Evolutionary conservation across 2,888 invertebrate genomes (phyloP), one percentile per base, ranked within the genome.

Genomic region (Catocala nupta): DNA sequence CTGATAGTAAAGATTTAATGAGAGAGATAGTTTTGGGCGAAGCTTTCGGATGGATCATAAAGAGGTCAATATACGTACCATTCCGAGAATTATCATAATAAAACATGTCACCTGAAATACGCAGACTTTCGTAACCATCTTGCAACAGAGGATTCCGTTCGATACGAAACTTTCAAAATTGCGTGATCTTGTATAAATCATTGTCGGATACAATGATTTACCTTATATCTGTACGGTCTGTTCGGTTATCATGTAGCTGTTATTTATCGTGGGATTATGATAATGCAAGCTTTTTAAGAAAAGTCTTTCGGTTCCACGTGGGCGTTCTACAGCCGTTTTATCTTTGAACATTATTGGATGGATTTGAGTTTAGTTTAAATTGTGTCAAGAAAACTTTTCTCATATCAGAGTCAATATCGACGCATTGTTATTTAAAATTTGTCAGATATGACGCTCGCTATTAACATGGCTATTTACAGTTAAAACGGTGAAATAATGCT

Each of bases 181-280:
- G 39, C 47, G 36, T 63, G 60, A 64, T 45, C 25, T 47, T n/a
- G 8, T 50, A 34, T 52, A 49, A 47, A 59, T 59, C 34, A 53
- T 71, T 68, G 62, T 68, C 63, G 54, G 34, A 47, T 65, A 66
- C 68, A 74, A 71, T 77, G 71, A 78, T 81, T 77, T 78, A 79
- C 70, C 63, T 68, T 63, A 65, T 65, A 71, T 70, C 69, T 71
- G 68, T 74, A 61, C 49, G 64, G 55, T 68, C 63, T 73, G 53
- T 77, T 78, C 61, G 72, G 79, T 78, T 83, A 78, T 83, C 80
- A 75, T 76, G 80, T 77, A 75, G 71, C 76, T 59, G 59, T 82
- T 75, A 83, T 79, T 81, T 83, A 84, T 73, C 59, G 83, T 84
- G 81, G 65, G 81, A 83, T 83, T 83, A 81, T 81, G 81, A 65